Evolutionary conservation across 1,140 invertebrate genomes (phyloP).

Genomic region (Daktulosphaira vitifoliae): DNA sequence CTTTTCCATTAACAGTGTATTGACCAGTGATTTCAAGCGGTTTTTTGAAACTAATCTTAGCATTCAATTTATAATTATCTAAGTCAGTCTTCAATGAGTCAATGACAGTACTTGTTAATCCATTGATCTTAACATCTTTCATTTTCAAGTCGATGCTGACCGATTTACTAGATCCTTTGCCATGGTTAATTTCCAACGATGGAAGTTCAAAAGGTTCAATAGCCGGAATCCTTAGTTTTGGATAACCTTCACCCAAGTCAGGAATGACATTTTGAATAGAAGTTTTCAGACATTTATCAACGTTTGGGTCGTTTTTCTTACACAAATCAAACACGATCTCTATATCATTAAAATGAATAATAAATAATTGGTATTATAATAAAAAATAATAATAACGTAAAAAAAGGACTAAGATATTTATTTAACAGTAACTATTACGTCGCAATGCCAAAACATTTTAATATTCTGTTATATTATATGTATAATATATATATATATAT

Average conservation of each 20-base stretch:
- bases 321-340: slow-evolving; percentile 23
- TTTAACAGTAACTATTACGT: too few relatives aligned
- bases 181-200: slow-evolving; percentile 39
- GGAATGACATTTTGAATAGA: slow-evolving; percentile 33
- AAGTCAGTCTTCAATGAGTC: slow-evolving; percentile 25
- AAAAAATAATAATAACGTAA: too few relatives aligned
- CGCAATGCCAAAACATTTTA: too few relatives aligned
- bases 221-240: slow-evolving; percentile 39
- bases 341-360: slow-evolving; percentile 11
- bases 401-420: too few relatives aligned
- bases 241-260: slow-evolving; percentile 35
- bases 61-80: slow-evolving; percentile 20
- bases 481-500: too few relatives aligned
- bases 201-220: slow-evolving; percentile 41
- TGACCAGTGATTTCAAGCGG: slow-evolving; percentile 36
- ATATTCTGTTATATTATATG: too few relatives aligned
- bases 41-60: slow-evolving; percentile 23
- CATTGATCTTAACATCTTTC: slow-evolving; percentile 42
- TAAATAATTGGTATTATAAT: too few relatives aligned
- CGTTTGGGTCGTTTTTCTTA: slow-evolving; percentile 31
- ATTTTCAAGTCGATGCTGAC: slow-evolving; percentile 43
- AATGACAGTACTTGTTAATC: slow-evolving; percentile 38
- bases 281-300: slow-evolving; percentile 22
- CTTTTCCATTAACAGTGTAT: slow-evolving; percentile 40
- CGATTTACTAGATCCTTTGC: slow-evolving; percentile 36